These are phyloP conservation scores for Maconellicoccus hirsutus DNA, from an alignment of 1,140 invertebrate genomes.

Conservation along the genomic window DNA sequence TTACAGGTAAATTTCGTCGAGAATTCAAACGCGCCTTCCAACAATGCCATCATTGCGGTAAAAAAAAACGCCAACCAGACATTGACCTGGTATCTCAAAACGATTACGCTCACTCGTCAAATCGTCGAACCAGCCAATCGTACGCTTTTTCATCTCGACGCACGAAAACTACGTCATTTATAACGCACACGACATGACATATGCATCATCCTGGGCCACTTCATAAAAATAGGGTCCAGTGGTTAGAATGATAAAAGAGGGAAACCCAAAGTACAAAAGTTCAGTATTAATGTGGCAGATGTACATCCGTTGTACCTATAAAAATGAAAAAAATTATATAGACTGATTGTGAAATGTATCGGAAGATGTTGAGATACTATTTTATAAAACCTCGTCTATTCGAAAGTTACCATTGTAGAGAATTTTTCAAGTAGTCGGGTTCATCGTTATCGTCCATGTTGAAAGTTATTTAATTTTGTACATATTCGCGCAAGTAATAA, in stretches of 20 bases:
- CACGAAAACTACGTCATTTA: constrained; percentile 4
- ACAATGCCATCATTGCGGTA: constrained; percentile 14
- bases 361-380: too few relatives aligned
- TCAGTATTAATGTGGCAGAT: too few relatives aligned
- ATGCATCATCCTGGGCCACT: not conserved
- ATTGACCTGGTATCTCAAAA: not conserved
- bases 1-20: not conserved
- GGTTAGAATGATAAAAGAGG: not conserved
- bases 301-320: too few relatives aligned
- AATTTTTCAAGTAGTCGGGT: too few relatives aligned
- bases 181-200: not conserved
- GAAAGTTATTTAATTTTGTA: too few relatives aligned
- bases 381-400: too few relatives aligned
- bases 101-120: not conserved
- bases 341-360: too few relatives aligned
- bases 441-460: too few relatives aligned
- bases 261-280: too few relatives aligned
- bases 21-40: constrained; percentile 17
- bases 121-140: constrained; percentile 13
- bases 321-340: too few relatives aligned
- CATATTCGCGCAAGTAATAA: too few relatives aligned
- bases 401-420: too few relatives aligned
- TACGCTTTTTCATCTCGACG: not conserved
- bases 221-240: not conserved
- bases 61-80: constrained; percentile 1